Conservation (phyloP, 2,113 vertebrate species). For the Chaetura pelagica region DNA sequence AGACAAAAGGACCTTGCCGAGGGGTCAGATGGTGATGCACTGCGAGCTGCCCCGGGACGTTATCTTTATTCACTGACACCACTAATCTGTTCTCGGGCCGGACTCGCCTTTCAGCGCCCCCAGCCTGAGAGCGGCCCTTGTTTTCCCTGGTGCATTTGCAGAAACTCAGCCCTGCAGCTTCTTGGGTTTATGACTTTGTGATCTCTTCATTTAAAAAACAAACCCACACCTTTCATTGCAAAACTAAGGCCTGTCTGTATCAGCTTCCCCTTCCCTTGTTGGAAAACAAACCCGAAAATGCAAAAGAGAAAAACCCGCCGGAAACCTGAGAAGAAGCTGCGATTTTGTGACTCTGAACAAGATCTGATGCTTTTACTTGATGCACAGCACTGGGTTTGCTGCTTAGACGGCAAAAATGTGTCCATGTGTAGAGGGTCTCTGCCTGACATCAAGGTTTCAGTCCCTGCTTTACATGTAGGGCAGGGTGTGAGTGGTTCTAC, state of each 20-base stretch:
- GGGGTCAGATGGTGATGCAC: not conserved
- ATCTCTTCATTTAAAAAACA: not conserved
- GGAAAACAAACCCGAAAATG: not conserved
- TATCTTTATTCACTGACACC: constrained; percentile 32
- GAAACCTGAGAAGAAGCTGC: not conserved
- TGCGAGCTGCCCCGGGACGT: not conserved
- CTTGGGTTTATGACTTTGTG: not conserved
- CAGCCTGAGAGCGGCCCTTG: not conserved
- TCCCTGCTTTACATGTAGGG: not conserved
- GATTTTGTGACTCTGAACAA: not conserved
- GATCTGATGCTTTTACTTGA: not conserved
- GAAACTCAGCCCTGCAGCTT: not conserved
- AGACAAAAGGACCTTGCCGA: not conserved
- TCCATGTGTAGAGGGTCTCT: not conserved
- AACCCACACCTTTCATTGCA: not conserved
- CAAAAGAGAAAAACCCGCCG: not conserved
- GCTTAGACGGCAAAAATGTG: not conserved
- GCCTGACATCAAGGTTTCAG: fast-evolving
- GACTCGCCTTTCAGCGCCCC: not conserved
- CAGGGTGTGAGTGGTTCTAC: fast-evolving
- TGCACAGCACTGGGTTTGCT: fast-evolving
- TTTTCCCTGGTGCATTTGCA: not conserved
- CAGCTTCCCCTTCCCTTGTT: not conserved
- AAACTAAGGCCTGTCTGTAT: not conserved
- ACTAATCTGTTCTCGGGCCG: constrained; percentile 10